phyloP scores from a whole-genome alignment of 2,888 invertebrate genomes.

The Belgica antarctica region DNA sequence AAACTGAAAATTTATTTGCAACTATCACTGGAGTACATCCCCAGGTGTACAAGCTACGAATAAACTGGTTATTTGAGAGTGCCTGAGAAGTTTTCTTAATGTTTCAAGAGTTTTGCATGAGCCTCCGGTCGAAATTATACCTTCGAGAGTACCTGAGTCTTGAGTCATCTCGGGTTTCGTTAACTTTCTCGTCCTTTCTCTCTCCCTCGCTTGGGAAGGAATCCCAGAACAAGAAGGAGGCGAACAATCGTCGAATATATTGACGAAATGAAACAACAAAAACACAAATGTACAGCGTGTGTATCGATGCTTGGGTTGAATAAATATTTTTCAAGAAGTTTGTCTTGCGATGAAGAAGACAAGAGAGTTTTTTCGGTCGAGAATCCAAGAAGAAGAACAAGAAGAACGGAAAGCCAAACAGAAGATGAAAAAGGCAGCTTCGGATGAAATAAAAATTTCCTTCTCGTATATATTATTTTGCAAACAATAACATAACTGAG shows the following conservation, averaged over 20 bases:
- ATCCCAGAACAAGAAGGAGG: neutral
- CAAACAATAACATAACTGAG: conserved; percentile 13
- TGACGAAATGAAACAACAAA: conserved; percentile 11
- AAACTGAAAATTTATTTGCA: too few species aligned
- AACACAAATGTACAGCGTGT: conserved; percentile 11
- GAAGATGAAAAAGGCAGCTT: conserved; percentile 17
- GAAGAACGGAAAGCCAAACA: conserved; percentile 28
- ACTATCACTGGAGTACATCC: too few species aligned
- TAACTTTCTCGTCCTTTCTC: neutral
- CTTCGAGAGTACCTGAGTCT: neutral
- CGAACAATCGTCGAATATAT: neutral
- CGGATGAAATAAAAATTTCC: conserved; percentile 26
- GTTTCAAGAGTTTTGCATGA: conserved; percentile 15
- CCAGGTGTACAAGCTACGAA: too few species aligned
- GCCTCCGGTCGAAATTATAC: too few species aligned
- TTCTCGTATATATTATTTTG: conserved; percentile 9
- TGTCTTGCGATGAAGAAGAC: neutral
- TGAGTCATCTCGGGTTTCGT: conserved; percentile 7
- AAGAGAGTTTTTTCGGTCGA: neutral
- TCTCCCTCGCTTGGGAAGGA: too few species aligned
- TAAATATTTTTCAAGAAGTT: neutral
- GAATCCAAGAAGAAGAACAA: conserved; percentile 10
- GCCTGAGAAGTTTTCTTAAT: conserved; percentile 4
- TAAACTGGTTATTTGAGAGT: conserved; percentile 38
- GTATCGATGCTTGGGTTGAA: conserved; percentile 2